These are phyloP conservation scores for Oncorhynchus nerka DNA, from an alignment of 2,113 vertebrate genomes.

Conservation along the genomic window DNA sequence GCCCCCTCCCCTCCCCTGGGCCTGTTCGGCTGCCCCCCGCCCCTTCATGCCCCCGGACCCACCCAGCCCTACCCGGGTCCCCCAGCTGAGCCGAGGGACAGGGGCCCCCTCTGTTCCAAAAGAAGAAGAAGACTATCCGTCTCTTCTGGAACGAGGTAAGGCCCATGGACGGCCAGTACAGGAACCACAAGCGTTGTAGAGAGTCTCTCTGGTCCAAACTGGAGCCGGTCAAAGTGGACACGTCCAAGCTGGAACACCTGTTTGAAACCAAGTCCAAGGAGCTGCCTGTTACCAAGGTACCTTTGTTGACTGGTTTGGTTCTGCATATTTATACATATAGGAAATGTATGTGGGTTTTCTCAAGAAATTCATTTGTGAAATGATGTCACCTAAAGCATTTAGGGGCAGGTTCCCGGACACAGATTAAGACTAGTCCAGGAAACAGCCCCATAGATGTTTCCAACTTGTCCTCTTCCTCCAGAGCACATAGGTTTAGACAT, in stretches of 20 bases:
- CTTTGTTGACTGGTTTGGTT: background rate
- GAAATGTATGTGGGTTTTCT: no score
- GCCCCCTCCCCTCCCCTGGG: slow-evolving; percentile 78
- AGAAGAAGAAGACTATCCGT: slow-evolving; percentile 98
- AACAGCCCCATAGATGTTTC: no score
- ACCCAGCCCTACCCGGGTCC: slow-evolving; percentile 76
- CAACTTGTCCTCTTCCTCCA: no score
- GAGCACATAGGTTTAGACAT: no score
- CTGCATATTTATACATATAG: background rate
- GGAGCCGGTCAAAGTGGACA: slow-evolving; percentile 94
- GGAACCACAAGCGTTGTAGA: slow-evolving; percentile 84
- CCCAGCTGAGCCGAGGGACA: slow-evolving; percentile 77
- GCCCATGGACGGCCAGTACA: slow-evolving; percentile 88
- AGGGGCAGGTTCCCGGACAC: no score
- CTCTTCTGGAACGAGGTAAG: slow-evolving; percentile 98
- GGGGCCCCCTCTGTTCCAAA: slow-evolving; percentile 82
- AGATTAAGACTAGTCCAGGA: no score
- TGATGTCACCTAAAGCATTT: no score
- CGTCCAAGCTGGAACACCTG: slow-evolving; percentile 93
- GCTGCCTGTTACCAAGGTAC: slow-evolving; percentile 94
- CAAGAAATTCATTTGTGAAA: no score
- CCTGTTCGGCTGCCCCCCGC: slow-evolving; percentile 76
- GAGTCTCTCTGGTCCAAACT: slow-evolving; percentile 96
- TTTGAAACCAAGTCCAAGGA: slow-evolving; percentile 99
- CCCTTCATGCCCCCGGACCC: slow-evolving; percentile 79